Base-by-base conservation (phyloP, 1,140 invertebrate genomes). In the Papilio helenus region DNA sequence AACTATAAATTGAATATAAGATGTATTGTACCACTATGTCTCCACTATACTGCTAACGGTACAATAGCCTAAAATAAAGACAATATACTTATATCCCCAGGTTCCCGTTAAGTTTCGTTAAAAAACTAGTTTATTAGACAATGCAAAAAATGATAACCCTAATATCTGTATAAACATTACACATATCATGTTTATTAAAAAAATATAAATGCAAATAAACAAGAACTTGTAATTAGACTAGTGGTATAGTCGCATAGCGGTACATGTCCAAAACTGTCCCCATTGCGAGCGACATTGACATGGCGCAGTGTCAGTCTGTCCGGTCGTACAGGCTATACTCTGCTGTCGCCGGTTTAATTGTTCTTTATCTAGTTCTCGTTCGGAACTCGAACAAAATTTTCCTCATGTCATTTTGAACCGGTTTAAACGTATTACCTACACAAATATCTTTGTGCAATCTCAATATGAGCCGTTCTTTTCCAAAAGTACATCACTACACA, bases 181-280 rank as follows among this genome's bases (percentile, higher is more conserved):
- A 51, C 5, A 9, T 55, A n/a, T 55, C 51, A 4, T 18, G 3
- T 49, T 49, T 18, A 49, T 23, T 20, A 9, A n/a, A 61, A 26
- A 26, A 61, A 14, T 61, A 61, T 61, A 61, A 61, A 61, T 26
- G 58, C 58, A 26, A 61, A 61, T 61, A 16, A 61, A 26, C 58
- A 2, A 61, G 20, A 61, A 26, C 9, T 61, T 14, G 58, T 61
- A 7, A 61, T 61, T 61, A 61, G 58, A 61, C 26, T 61, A 26
- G 23, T 9, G 7, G 4, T 61, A 61, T 26, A 9, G 58, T 61
- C 23, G 18, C 20, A 14, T 61, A 61, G 58, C 58, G 58, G 58
- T 26, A 61, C 23, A 26, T 61, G 58, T 61, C 20, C 9, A 61
- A 61, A 61, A 26, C 23, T 61, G 58, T 26, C 58, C n/a, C 9